Conservation (phyloP, 2,113 vertebrate genomes). For the Gila orcuttii region DNA sequence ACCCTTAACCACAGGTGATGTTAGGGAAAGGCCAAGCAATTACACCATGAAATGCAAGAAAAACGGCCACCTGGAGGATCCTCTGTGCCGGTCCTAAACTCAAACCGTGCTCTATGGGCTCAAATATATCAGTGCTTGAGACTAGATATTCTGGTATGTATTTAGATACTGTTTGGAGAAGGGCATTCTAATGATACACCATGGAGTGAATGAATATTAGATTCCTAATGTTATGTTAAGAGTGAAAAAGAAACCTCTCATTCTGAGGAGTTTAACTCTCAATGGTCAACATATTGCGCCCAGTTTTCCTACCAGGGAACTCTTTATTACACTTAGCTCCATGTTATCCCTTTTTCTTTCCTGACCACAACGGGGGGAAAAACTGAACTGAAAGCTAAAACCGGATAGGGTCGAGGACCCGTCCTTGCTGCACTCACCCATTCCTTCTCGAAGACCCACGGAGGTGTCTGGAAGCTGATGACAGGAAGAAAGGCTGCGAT, state of each 20-base stretch:
- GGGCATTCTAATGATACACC: slow-evolving; percentile 43
- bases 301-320: not conserved
- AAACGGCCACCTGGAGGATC: slow-evolving; percentile 59
- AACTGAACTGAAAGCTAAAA: slow-evolving; percentile 4
- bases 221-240: not conserved
- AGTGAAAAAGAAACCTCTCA: not conserved
- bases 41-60: slow-evolving; percentile 49
- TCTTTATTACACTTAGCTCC: slow-evolving; percentile 7
- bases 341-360: not conserved
- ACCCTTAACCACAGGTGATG: slow-evolving; percentile 79
- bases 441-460: slow-evolving; percentile 82
- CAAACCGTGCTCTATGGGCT: slow-evolving; percentile 55
- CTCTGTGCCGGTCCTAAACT: slow-evolving; percentile 60
- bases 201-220: slow-evolving; percentile 34
- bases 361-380: not conserved
- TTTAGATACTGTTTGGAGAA: slow-evolving; percentile 10
- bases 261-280: not conserved
- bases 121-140: slow-evolving; percentile 60
- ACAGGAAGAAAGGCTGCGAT: slow-evolving; percentile 86
- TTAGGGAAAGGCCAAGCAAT: slow-evolving; percentile 63
- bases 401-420: not conserved
- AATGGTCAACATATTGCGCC: not conserved
- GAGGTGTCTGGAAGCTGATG: slow-evolving; percentile 84
- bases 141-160: slow-evolving; percentile 46
- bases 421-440: slow-evolving; percentile 69